Evolutionary conservation across 2,113 vertebrate species (phyloP).

Genomic region (Lathamus discolor): DNA sequence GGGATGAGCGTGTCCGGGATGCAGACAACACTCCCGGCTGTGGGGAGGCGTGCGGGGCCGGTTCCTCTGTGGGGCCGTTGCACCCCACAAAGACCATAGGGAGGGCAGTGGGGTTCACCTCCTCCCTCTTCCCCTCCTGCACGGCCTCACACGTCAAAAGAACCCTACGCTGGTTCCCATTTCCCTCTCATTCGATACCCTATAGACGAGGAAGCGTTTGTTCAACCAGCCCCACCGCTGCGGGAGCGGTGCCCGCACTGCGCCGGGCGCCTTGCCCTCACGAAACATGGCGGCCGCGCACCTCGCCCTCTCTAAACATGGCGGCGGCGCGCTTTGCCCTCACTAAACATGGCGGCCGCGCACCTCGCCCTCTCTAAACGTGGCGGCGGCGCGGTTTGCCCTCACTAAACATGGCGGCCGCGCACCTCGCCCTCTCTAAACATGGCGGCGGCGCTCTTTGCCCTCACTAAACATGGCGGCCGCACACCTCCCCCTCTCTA

Average conservation of each 20-base stretch:
- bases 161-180: neutral
- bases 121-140: neutral
- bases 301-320: too few species aligned
- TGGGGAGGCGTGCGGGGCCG: fast-evolving
- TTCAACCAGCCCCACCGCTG: too few species aligned
- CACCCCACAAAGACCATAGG: neutral
- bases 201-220: too few species aligned
- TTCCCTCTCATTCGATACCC: too few species aligned
- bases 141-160: fast-evolving
- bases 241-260: too few species aligned
- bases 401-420: neutral
- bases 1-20: fast-evolving
- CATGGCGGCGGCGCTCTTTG: too few species aligned
- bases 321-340: neutral
- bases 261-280: neutral
- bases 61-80: neutral
- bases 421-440: too few species aligned
- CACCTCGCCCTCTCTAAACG: too few species aligned
- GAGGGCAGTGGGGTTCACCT: fast-evolving
- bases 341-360: neutral
- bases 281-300: neutral
- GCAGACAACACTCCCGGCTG: fast-evolving
- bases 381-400: neutral
- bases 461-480: too few species aligned
- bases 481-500: too few species aligned